Evolutionary conservation across 92 coral and sea anemone genomes (phyloP).

Genomic region (Isaurus tuberculatus): DNA sequence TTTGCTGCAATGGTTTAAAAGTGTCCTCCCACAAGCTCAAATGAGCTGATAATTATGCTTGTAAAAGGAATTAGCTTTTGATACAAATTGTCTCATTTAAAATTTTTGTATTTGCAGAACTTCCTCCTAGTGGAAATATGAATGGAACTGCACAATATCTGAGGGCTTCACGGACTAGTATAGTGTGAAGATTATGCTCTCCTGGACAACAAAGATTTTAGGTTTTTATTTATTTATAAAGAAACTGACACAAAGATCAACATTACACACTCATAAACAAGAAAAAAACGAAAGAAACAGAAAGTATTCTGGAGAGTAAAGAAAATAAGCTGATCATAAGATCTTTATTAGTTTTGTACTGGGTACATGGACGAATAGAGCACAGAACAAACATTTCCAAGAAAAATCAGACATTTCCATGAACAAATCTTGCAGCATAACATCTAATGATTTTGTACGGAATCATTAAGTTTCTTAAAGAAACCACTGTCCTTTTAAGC

Average conservation of each 20-base stretch:
- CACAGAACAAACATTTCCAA: background rate
- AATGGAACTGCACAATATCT: slow-evolving; percentile 27
- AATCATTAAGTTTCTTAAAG: background rate
- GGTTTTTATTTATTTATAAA: slow-evolving; percentile 18
- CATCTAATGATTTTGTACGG: background rate
- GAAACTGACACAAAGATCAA: background rate
- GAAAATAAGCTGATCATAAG: slow-evolving; percentile 26
- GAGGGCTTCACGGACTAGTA: slow-evolving; percentile 42
- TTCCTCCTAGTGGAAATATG: background rate
- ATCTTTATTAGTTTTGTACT: slow-evolving; percentile 42
- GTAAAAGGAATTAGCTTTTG: too few relatives aligned
- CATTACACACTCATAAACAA: background rate
- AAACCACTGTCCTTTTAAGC: background rate
- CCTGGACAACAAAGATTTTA: background rate
- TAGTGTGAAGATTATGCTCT: slow-evolving; percentile 9
- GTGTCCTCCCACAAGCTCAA: too few relatives aligned
- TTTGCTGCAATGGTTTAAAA: too few relatives aligned
- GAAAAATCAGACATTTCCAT: background rate
- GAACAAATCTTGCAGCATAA: background rate
- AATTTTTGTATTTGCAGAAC: slow-evolving; percentile 3
- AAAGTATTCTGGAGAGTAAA: slow-evolving; percentile 7
- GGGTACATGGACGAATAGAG: background rate
- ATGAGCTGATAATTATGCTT: too few relatives aligned
- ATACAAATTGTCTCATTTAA: background rate
- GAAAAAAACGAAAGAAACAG: background rate